A percentile compares a stretch with the other conserved stretches of the same genome.
phyloP scores from a whole-genome alignment of 1,140 invertebrate species.

The Orchestia grillus region DNA sequence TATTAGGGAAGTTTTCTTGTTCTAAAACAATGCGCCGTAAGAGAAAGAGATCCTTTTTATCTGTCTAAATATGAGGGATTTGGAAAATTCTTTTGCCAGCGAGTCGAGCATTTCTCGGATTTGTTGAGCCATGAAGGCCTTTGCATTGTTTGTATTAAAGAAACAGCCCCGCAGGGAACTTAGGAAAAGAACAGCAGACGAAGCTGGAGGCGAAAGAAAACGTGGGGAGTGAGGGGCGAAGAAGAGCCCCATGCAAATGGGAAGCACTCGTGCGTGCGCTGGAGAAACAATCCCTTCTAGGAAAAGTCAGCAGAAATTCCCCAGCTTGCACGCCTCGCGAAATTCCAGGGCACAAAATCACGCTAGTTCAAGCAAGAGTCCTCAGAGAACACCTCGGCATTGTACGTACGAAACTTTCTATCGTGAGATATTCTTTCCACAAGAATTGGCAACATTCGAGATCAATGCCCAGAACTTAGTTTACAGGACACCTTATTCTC shows the following conservation, averaged over 20 bases:
- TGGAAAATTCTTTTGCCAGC: not conserved
- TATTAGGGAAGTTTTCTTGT: not conserved
- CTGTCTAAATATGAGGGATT: not conserved
- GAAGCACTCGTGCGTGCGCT: not conserved
- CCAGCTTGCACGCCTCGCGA: not conserved
- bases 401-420: not conserved
- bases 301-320: not conserved
- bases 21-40: not conserved
- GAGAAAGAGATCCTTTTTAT: not conserved
- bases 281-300: not conserved
- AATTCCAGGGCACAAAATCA: not conserved
- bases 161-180: not conserved
- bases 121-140: not conserved
- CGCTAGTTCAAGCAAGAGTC: not conserved
- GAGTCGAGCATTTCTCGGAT: not conserved
- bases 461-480: not conserved
- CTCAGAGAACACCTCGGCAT: not conserved
- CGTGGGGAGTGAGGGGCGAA: not conserved
- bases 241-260: not conserved
- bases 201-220: not conserved
- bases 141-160: not conserved
- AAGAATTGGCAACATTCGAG: not conserved
- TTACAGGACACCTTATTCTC: not conserved
- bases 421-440: not conserved
- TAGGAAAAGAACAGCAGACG: not conserved